Conservation (phyloP, 2,113 vertebrate species). For the Nycticryphes semicollaris region DNA sequence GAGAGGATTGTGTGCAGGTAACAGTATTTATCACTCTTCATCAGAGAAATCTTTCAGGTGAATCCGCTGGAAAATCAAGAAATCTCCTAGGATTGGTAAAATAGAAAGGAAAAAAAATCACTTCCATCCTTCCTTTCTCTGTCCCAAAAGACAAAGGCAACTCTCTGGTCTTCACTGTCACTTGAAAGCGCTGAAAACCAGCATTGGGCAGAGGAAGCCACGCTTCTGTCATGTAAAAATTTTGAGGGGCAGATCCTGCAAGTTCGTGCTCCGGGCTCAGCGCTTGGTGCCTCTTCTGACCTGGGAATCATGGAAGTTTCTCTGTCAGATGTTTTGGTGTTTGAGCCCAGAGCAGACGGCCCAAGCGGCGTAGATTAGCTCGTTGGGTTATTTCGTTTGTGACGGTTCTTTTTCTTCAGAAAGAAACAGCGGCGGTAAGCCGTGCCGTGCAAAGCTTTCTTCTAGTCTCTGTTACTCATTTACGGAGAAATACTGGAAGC, state of each 20-base stretch:
- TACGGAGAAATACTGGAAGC: not conserved
- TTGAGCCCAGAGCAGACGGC: not conserved
- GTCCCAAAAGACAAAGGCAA: not conserved
- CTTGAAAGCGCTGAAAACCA: not conserved
- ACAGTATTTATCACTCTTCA: not conserved
- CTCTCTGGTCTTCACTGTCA: not conserved
- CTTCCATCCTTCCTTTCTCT: not conserved
- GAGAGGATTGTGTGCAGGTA: not conserved
- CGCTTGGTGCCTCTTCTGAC: not conserved
- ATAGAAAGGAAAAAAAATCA: not conserved
- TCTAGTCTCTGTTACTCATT: accelerated
- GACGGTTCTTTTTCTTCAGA: not conserved
- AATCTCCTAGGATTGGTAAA: not conserved
- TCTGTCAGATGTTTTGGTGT: accelerated
- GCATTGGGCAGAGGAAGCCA: not conserved
- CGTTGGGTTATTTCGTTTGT: not conserved
- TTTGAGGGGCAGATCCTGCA: accelerated
- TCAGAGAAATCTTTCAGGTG: not conserved
- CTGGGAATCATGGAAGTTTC: not conserved
- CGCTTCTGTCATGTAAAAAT: accelerated
- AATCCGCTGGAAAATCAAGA: not conserved
- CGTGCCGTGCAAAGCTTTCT: not conserved
- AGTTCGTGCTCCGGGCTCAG: accelerated
- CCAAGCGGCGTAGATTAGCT: not conserved
- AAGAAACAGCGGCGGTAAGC: not conserved